phyloP scores from a whole-genome alignment of 2,888 invertebrate species.

The Megalurothrips usitatus region DNA sequence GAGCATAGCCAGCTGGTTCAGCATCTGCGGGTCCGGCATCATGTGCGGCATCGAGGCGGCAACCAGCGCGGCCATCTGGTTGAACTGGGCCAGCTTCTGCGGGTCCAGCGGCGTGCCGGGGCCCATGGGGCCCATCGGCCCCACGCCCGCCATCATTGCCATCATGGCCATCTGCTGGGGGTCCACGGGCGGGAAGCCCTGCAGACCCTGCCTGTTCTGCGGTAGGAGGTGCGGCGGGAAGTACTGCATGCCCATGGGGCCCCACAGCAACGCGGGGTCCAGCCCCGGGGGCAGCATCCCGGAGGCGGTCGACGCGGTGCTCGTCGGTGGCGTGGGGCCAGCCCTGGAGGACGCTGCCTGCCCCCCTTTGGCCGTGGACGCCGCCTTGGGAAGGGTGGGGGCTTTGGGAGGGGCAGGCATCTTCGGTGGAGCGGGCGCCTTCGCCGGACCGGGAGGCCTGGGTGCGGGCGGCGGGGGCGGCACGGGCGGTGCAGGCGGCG shows the following conservation, averaged over 20 bases:
- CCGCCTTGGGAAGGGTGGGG: neutral
- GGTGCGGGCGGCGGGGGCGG: neutral
- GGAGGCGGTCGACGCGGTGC: neutral
- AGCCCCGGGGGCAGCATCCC: neutral
- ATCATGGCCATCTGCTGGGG: slow-evolving; percentile 21
- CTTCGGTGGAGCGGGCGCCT: neutral
- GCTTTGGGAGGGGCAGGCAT: neutral
- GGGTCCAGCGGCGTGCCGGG: slow-evolving; percentile 14
- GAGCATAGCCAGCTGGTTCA: neutral
- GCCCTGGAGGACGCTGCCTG: neutral
- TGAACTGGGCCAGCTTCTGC: slow-evolving; percentile 3
- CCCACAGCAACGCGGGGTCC: slow-evolving; percentile 3
- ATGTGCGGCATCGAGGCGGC: neutral
- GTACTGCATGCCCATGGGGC: neutral
- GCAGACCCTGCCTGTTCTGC: neutral
- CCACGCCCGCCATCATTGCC: neutral
- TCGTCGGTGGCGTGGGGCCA: neutral
- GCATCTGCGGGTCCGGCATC: slow-evolving; percentile 9
- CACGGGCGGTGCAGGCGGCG: neutral
- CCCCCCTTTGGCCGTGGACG: neutral
- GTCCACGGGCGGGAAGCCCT: neutral
- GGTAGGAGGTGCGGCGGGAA: neutral
- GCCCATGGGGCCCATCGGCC: neutral
- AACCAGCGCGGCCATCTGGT: slow-evolving; percentile 3
- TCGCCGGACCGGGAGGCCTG: neutral